Conservation (phyloP, 2,113 vertebrate genomes). For the Neomonachus schauinslandi region DNA sequence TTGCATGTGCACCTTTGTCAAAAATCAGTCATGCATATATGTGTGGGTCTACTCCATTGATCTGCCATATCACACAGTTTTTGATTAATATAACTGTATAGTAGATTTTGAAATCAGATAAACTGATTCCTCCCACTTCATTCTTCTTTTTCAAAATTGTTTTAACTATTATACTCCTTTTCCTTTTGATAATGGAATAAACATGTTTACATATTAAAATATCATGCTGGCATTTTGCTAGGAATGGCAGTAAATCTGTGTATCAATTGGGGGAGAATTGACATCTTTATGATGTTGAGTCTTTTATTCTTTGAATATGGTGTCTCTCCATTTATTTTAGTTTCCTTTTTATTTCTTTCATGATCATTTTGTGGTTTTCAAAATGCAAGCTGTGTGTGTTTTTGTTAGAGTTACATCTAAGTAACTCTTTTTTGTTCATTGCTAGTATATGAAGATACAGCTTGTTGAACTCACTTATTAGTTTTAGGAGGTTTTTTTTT, state of each 20-base stretch:
- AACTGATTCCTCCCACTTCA: not conserved
- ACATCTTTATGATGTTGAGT: not conserved
- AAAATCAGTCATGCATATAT: not conserved
- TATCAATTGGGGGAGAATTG: not conserved
- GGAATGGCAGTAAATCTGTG: not conserved
- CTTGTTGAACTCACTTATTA: not conserved
- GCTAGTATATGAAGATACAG: not conserved
- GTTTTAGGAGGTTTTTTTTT: not conserved
- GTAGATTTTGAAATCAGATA: not conserved
- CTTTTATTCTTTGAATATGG: not conserved
- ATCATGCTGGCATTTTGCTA: not conserved
- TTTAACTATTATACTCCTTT: not conserved
- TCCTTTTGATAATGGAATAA: not conserved
- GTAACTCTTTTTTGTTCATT: not conserved
- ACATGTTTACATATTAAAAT: not conserved
- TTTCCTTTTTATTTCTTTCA: not conserved
- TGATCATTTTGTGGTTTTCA: not conserved
- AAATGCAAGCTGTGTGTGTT: not conserved
- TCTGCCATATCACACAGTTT: not conserved
- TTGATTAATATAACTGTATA: not conserved
- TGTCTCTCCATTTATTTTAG: not conserved
- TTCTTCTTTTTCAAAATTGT: not conserved
- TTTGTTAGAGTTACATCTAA: not conserved
- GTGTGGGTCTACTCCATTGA: not conserved
- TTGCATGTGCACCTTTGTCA: not conserved